These are phyloP conservation scores for Carpatolechia fugitivella DNA, from an alignment of 2,888 invertebrate species.

Conservation along the genomic window DNA sequence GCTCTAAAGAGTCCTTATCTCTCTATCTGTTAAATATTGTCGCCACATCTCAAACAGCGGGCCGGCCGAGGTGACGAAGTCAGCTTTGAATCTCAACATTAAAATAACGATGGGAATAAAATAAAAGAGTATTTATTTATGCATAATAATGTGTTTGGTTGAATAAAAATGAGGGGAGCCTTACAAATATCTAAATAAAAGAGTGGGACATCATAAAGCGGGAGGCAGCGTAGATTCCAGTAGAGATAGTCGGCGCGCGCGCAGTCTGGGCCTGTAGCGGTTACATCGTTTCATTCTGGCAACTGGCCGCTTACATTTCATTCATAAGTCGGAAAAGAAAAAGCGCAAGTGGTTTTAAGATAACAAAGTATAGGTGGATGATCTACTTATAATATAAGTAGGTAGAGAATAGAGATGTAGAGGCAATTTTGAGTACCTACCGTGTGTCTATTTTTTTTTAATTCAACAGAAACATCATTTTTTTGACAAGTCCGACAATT, in stretches of 20 bases:
- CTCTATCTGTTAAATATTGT: slow-evolving; percentile 68
- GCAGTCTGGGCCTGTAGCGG: slow-evolving; percentile 49
- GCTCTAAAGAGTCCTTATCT: slow-evolving; percentile 69
- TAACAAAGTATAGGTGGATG: too few species aligned
- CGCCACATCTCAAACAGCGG: slow-evolving; percentile 61
- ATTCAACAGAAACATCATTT: background rate
- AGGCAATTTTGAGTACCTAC: too few species aligned
- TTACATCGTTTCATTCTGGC: slow-evolving; percentile 75
- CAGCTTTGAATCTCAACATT: slow-evolving; percentile 58
- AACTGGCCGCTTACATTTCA: slow-evolving; percentile 74
- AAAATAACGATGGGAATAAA: slow-evolving; percentile 73
- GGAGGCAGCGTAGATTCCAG: slow-evolving; percentile 64
- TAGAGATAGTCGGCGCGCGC: slow-evolving; percentile 55
- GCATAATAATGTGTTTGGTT: slow-evolving; percentile 70
- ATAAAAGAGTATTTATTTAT: slow-evolving; percentile 72
- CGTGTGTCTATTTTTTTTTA: too few species aligned
- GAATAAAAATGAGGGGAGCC: slow-evolving; percentile 72
- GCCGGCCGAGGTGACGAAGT: slow-evolving; percentile 65
- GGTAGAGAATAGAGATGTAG: too few species aligned
- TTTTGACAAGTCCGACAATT: slow-evolving; percentile 22
- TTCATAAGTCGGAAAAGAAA: slow-evolving; percentile 50
- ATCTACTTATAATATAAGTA: too few species aligned
- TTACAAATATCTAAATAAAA: slow-evolving; percentile 75
- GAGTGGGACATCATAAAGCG: slow-evolving; percentile 65
- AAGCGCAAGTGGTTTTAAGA: background rate